phyloP scores from a whole-genome alignment of 2,113 vertebrate species.

The Orcinus orca region DNA sequence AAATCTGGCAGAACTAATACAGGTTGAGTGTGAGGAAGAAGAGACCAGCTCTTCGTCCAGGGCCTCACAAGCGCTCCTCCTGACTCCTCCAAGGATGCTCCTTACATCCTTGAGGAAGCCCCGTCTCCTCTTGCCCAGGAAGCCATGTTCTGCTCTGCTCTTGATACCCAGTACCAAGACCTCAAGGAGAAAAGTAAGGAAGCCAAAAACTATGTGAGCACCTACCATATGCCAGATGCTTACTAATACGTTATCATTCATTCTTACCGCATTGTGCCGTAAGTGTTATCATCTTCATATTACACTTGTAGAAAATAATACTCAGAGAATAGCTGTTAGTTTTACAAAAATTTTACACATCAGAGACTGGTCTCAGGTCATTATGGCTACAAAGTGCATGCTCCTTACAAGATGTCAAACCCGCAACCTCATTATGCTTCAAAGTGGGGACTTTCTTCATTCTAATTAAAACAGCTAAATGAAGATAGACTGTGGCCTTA shows the following conservation, averaged over 20 bases:
- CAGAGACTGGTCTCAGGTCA: background rate
- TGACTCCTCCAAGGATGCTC: background rate
- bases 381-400: background rate
- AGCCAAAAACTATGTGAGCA: background rate
- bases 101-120: background rate
- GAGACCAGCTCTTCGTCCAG: background rate
- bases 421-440: background rate
- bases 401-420: background rate
- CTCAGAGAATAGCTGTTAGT: background rate
- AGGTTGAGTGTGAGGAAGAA: background rate
- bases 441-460: background rate
- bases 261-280: background rate
- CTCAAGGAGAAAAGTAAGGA: background rate
- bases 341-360: background rate
- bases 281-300: background rate
- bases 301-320: background rate
- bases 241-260: background rate
- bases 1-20: background rate
- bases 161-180: background rate
- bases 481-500: background rate
- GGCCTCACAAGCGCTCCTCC: background rate
- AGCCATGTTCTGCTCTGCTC: background rate
- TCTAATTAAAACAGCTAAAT: background rate
- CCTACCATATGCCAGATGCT: background rate
- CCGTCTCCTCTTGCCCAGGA: fast-evolving